These are phyloP conservation scores for Creontiades dilutus DNA, from an alignment of 2,888 invertebrate species.

Conservation along the genomic window DNA sequence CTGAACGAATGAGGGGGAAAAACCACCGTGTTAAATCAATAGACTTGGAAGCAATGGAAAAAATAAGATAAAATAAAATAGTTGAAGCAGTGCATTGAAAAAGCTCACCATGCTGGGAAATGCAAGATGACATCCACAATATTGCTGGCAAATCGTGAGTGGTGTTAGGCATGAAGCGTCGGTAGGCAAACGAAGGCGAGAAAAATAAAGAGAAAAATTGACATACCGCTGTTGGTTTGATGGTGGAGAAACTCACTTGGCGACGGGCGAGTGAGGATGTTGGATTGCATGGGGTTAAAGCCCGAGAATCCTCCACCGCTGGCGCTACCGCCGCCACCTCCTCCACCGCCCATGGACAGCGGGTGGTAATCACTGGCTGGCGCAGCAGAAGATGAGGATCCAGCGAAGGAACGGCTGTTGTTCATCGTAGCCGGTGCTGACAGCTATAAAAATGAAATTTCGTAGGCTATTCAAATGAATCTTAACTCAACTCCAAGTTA, in stretches of 20 bases:
- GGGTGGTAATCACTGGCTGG: slow-evolving; percentile 58
- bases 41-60: too few relatives aligned
- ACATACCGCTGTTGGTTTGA: slow-evolving; percentile 73
- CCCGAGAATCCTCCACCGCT: slow-evolving; percentile 70
- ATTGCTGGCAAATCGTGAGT: neutral
- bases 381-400: slow-evolving; percentile 47
- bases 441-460: slow-evolving; percentile 80
- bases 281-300: slow-evolving; percentile 75
- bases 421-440: slow-evolving; percentile 86
- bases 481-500: too few relatives aligned
- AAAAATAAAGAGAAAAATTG: slow-evolving; percentile 24
- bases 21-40: too few relatives aligned
- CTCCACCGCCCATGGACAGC: slow-evolving; percentile 54
- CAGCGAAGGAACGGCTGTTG: slow-evolving; percentile 71
- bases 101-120: slow-evolving; percentile 36
- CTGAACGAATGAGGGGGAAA: too few relatives aligned
- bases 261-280: slow-evolving; percentile 78
- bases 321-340: slow-evolving; percentile 67
- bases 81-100: neutral
- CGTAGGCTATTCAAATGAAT: neutral
- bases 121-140: slow-evolving; percentile 18
- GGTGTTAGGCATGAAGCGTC: neutral
- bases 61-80: too few relatives aligned
- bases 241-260: slow-evolving; percentile 82
- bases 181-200: neutral